phyloP scores from a whole-genome alignment of 1,140 invertebrate species.

The Drosophila subpulchrella region DNA sequence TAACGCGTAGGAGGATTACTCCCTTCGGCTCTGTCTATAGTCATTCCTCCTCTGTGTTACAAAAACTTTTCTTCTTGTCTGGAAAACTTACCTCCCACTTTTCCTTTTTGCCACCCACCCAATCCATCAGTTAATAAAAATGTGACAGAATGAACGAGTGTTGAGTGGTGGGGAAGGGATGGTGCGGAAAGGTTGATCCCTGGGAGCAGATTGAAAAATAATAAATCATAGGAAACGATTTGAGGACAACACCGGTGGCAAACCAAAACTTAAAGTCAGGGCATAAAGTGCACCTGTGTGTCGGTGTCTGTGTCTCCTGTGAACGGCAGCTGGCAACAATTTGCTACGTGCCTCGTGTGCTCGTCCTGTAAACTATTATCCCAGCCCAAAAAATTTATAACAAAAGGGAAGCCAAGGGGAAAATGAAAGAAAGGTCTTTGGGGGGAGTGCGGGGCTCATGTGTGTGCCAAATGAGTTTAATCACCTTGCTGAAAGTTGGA shows the following conservation, averaged over 20 bases:
- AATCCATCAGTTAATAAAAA: conserved; percentile 81
- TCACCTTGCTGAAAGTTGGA: conserved; percentile 67
- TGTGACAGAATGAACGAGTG: conserved; percentile 56
- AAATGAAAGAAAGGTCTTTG: conserved; percentile 13
- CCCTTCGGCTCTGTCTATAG: not conserved
- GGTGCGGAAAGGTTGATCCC: conserved; percentile 20
- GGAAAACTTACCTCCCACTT: conserved; percentile 33
- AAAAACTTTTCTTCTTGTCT: not conserved
- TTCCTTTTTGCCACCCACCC: conserved; percentile 32
- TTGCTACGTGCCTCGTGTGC: conserved; percentile 66
- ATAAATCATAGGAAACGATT: conserved; percentile 68
- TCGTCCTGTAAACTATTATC: conserved; percentile 68
- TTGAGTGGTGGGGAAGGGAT: conserved; percentile 7
- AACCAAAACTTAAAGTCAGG: conserved; percentile 70
- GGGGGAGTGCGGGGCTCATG: conserved; percentile 8
- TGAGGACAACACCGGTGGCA: conserved; percentile 19
- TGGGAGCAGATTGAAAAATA: conserved; percentile 73
- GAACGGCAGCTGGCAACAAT: conserved; percentile 54
- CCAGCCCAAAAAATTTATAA: conserved; percentile 59
- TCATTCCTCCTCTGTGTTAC: not conserved
- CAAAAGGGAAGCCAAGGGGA: conserved; percentile 32
- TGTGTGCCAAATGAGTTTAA: conserved; percentile 76
- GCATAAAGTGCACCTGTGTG: conserved; percentile 76
- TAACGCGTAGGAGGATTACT: too few relatives aligned
- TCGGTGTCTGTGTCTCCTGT: conserved; percentile 38